Evolutionary conservation across 1,140 invertebrate species (phyloP), one percentile per base, ranked within the genome.

Genomic region (Portunus trituberculatus): DNA sequence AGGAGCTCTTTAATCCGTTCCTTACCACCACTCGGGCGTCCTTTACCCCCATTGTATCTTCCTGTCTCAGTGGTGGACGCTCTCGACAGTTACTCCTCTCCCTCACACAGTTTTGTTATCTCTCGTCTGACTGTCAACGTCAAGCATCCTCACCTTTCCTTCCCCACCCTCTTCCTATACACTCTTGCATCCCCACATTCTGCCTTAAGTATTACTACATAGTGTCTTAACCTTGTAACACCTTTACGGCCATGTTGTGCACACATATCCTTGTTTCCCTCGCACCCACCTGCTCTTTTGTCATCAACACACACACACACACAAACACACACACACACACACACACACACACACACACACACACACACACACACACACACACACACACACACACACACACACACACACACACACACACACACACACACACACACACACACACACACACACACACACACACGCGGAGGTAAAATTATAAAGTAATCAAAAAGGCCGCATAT

Each of bases 281-380:
- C 67, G 59, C 59, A 10, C 20, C 59, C 20, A 25, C 20, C 20
- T 10, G 8, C 59, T 76, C 20, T 25, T 76, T 25, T 20, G 20
- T 76, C 59, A 4, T 76, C 20, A 76, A 31, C 86, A 87, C 86
- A 87, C 86, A 46, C 86, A 87, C 86, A 39, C 86, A 46, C 86
- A 32, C 31, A 32, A 10, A 32, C 86, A 32, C 31, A 32, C 86
- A 76, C 59, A 76, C 59, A n/a, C 86, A 46, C 86, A 87, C 86
- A 87, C 86, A 87, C 86, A 46, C 86, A 87, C 86, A 87, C 86
- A 87, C 86, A 46, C 86, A 87, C 86, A 87, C 86, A 87, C 86
- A 46, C 86, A 87, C 86, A 87, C 86, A 87, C 86, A 46, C 86
- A 88, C 86, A 88, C 86, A 88, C 86, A 46, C 86, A 88, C 86